Conservation (phyloP, 2,797 vertebrate species). For the Austrolebias charrua region DNA sequence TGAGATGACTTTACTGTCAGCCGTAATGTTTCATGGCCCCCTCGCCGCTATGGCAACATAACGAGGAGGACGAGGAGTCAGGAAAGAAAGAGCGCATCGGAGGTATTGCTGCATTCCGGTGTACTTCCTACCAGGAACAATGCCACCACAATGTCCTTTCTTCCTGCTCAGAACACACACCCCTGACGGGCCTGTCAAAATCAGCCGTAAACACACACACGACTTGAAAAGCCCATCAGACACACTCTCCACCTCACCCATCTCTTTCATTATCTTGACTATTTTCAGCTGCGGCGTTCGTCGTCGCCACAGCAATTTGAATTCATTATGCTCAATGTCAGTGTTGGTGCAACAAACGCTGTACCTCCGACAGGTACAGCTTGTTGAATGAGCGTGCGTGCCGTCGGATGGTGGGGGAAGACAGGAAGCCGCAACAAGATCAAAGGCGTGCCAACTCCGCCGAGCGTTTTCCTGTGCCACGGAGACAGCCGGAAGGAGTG, state of each 20-base stretch:
- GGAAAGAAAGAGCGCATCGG: constrained; percentile 63
- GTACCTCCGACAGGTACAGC: constrained; percentile 69
- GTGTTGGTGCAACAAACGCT: constrained; percentile 59
- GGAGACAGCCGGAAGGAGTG: constrained; percentile 37
- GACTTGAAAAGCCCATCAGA: constrained; percentile 60
- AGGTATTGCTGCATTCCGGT: constrained; percentile 63
- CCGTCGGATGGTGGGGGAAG: constrained; percentile 46
- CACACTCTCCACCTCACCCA: constrained; percentile 51
- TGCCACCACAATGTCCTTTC: constrained; percentile 60
- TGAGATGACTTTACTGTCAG: constrained; percentile 98
- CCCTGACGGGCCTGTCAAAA: constrained; percentile 49
- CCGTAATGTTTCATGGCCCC: constrained; percentile 94
- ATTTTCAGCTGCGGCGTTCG: constrained; percentile 50
- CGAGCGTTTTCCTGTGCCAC: constrained; percentile 5
- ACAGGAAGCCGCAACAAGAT: constrained; percentile 38
- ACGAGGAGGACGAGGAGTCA: constrained; percentile 73
- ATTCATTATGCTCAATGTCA: constrained; percentile 77
- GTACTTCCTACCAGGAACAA: constrained; percentile 64
- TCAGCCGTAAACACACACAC: constrained; percentile 25
- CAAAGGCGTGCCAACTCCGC: constrained; percentile 47
- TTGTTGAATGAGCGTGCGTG: constrained; percentile 63
- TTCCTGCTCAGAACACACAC: constrained; percentile 41
- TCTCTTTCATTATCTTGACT: constrained; percentile 63
- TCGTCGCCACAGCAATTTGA: constrained; percentile 68
- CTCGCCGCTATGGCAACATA: constrained; percentile 82